Base-by-base conservation (phyloP, 2,797 vertebrate genomes). In the Pogonophryne albipinna region DNA sequence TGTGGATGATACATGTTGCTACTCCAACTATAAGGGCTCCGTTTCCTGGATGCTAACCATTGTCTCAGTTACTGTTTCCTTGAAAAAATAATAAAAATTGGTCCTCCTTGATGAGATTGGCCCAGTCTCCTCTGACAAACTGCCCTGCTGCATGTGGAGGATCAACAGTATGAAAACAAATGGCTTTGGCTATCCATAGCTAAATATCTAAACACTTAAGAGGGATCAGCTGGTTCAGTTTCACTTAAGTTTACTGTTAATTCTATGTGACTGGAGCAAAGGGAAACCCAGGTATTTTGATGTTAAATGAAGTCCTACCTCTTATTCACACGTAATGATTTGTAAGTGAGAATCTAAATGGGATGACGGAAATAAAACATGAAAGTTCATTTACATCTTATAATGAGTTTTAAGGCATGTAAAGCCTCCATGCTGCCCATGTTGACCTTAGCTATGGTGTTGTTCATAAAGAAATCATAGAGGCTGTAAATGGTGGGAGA, bases 101-200 rank as follows among this genome's bases (percentile, higher is more conserved):
- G 4, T 27, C 23, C 23, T 23, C 23, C 23, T 23, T 23, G 23
- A 23, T 27, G 71, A 75, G 82, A 88, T 85, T 75, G 79, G 71
- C 64, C 80, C 80, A 84, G 84, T 90, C 83, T 74, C 16, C 57
- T 68, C 62, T 93, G 92, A 92, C 71, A 91, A 94, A 93, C 85
- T 75, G 78, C 83, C 67, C 49, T 9, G 59, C 74, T 84, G 67
- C 78, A 87, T 85, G 78, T 83, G 83, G 77, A 90, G 91, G 93
- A 86, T 92, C 91, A 93, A 89, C 92, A 89, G 81, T 52, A 46
- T n/a, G 66, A 78, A 75, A 81, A 90, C 52, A 74, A 82, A 90
- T 89, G 75, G 76, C 79, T 76, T 76, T 49, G n/a, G 69, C 44
- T 62, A 77, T 80, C 78, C 79, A 81, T 62, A 77, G 73, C 66